A percentile compares a stretch with the other conserved stretches of the same genome.
Conservation (phyloP, 30 jellyfish, hydroid and myxozoan species). For the Chrysaora quinquecirrha region DNA sequence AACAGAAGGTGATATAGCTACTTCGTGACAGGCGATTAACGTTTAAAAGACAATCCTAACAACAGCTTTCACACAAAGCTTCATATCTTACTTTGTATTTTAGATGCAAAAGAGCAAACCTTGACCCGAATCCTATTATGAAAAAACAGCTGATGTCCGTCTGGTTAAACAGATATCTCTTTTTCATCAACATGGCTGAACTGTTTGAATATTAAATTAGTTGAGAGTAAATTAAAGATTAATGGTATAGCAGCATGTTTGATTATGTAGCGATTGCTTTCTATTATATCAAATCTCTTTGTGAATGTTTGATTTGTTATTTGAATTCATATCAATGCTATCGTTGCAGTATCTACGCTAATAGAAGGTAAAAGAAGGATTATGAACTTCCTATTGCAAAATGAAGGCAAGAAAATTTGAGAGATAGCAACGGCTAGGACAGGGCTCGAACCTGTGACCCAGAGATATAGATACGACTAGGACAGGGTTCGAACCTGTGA, state of each 20-base stretch:
- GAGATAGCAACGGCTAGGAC: too few species aligned
- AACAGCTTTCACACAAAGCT: too few species aligned
- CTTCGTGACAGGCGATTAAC: too few species aligned
- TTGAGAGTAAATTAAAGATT: neutral
- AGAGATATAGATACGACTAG: too few species aligned
- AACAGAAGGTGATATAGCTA: too few species aligned
- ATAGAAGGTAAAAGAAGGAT: neutral
- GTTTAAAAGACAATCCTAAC: too few species aligned
- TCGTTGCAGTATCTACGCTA: neutral
- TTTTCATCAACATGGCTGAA: neutral
- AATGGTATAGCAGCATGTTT: neutral
- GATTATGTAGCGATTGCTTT: neutral
- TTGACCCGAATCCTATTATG: neutral
- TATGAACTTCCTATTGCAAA: too few species aligned
- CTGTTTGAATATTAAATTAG: neutral
- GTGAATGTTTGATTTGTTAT: neutral
- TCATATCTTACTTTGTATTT: too few species aligned
- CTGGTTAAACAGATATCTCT: neutral
- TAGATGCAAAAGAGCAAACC: neutral
- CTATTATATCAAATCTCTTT: neutral
- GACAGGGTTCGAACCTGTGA: too few species aligned
- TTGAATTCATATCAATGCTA: neutral
- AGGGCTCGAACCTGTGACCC: too few species aligned
- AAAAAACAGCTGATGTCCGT: neutral
- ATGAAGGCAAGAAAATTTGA: too few species aligned